Evolutionary conservation across 2,888 invertebrate species (phyloP).

Genomic region (Hyppa rectilinea): DNA sequence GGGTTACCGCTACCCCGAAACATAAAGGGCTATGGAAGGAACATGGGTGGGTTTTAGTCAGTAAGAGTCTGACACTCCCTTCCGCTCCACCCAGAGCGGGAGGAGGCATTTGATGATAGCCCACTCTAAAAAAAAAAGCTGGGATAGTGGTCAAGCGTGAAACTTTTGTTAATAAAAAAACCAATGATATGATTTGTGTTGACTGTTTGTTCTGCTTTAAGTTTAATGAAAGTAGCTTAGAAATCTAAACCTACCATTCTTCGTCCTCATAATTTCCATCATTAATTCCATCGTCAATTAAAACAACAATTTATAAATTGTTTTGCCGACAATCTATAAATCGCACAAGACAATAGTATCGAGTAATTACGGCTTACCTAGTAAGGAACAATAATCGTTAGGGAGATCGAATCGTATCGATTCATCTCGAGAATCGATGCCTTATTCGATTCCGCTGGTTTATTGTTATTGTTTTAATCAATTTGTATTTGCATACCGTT

Average conservation of each 20-base stretch:
- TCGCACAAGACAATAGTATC: constrained; percentile 82
- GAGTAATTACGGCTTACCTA: constrained; percentile 86
- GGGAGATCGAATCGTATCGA: constrained; percentile 78
- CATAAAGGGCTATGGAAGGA: too few species aligned
- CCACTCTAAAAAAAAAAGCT: too few species aligned
- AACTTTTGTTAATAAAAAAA: too few species aligned
- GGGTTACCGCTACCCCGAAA: too few species aligned
- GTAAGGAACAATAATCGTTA: constrained; percentile 87
- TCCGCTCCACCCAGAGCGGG: too few species aligned
- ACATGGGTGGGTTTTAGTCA: too few species aligned
- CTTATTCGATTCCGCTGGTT: constrained; percentile 84
- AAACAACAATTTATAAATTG: constrained; percentile 66
- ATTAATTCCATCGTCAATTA: constrained; percentile 69
- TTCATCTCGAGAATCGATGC: constrained; percentile 82
- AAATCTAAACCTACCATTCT: background rate
- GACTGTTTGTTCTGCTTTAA: background rate
- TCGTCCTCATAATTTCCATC: constrained; percentile 38
- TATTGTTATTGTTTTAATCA: constrained; percentile 86
- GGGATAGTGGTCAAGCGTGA: too few species aligned
- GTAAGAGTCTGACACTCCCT: too few species aligned
- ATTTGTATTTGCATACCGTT: constrained; percentile 81
- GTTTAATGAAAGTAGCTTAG: background rate
- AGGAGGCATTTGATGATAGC: too few species aligned
- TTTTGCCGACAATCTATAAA: constrained; percentile 74
- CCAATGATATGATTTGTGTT: too few species aligned